Percentiles rank a stretch among this genome's conserved stretches.
Evolutionary conservation across 2,113 vertebrate species (phyloP).

Genomic region (Damaliscus lunatus): DNA sequence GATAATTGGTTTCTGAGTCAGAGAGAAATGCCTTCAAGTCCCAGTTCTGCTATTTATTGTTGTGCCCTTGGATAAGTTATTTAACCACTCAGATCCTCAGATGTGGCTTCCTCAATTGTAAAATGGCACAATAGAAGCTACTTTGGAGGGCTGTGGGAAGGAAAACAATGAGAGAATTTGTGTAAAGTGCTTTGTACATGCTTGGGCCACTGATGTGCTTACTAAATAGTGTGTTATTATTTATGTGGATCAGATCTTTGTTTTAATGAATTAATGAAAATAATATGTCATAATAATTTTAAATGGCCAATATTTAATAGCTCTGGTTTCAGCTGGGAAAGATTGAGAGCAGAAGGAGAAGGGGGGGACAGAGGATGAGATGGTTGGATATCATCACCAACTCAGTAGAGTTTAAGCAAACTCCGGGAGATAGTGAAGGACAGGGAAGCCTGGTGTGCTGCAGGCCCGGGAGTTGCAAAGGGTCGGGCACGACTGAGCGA

Average conservation of each 20-base stretch:
- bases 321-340: background rate
- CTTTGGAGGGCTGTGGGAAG: background rate
- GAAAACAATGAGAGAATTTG: background rate
- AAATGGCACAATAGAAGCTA: background rate
- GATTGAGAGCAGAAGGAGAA: background rate
- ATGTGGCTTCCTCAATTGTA: background rate
- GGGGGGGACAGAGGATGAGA: background rate
- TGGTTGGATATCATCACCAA: background rate
- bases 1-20: background rate
- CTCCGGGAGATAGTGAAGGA: background rate
- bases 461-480: background rate
- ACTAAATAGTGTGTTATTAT: background rate
- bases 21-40: background rate
- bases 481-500: rapidly evolving
- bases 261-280: conserved; percentile 29
- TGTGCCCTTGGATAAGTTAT: background rate
- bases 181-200: background rate
- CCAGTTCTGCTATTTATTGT: background rate
- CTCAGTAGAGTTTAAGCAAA: background rate
- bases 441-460: background rate
- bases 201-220: background rate
- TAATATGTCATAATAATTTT: background rate
- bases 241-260: background rate
- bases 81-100: background rate
- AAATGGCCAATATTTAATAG: background rate